phyloP scores from a whole-genome alignment of 1,140 invertebrate species.

The Eubasilissa regina region DNA sequence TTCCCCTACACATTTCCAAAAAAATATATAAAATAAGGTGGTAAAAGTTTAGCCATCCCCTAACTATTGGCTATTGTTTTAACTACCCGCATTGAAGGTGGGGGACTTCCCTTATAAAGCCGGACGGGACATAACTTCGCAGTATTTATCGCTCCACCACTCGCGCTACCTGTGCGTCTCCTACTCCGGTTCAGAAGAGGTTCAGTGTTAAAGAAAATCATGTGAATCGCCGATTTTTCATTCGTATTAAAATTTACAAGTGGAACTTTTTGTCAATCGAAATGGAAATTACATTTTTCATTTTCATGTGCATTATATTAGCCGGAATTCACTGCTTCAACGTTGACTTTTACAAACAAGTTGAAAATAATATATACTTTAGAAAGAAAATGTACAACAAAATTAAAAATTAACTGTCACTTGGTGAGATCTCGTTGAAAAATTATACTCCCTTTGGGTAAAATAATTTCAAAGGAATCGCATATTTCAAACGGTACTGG shows the following conservation, averaged over 20 bases:
- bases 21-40: too few relatives aligned
- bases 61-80: conserved; percentile 51
- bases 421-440: not conserved
- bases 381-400: conserved; percentile 29
- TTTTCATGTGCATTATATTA: conserved; percentile 37
- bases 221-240: not conserved
- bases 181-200: not conserved
- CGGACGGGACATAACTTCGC: conserved; percentile 41
- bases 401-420: not conserved
- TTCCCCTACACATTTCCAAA: too few relatives aligned
- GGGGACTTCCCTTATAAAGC: conserved; percentile 57
- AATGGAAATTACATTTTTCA: conserved; percentile 20
- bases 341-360: conserved; percentile 33
- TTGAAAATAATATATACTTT: not conserved
- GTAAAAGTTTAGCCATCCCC: conserved; percentile 15
- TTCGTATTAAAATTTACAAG: not conserved
- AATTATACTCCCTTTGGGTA: not conserved
- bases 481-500: too few relatives aligned
- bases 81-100: conserved; percentile 53
- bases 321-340: conserved; percentile 32
- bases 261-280: not conserved
- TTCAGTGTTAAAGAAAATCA: conserved; percentile 11
- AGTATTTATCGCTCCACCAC: conserved; percentile 51
- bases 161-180: not conserved
- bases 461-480: not conserved